Evolutionary conservation across 2,797 vertebrate species (phyloP), one percentile per base, ranked within the genome.

Genomic region (Sphaeramia orbicularis): DNA sequence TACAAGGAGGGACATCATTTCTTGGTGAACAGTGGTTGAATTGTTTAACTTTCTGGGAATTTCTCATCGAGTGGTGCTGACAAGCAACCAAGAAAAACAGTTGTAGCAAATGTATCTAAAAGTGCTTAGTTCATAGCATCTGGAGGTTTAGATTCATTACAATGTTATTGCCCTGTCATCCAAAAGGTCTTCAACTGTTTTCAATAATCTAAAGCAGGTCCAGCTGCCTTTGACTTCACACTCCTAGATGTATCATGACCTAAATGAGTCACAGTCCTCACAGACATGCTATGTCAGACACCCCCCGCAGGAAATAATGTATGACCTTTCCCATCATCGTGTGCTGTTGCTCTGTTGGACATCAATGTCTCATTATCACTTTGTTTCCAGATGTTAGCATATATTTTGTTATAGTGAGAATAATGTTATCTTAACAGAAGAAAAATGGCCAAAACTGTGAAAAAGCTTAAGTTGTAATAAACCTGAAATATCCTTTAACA

Each of bases 381-480:
- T 14, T 43, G 14, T 55, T 27, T 14, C 40, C 36, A 71, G 14
- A 53, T 67, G 10, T 37, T 27, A 50, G 24, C 4, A 70, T 21
- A 37, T 49, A 35, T 30, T 49, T 43, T 35, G 32, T 35, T 35
- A 35, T 43, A 16, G 61, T 45, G 16, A 52, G 32, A 24, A 48
- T 32, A 54, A 45, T 50, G 12, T 44, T 35, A 51, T 35, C 13
- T 24, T 27, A 53, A 53, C n/a, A 15, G n/a, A 48, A 19, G 14
- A 65, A 21, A 59, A 0, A n/a, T 21, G 7, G 44, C 15, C 19
- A 24, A 38, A 69, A 49, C 43, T 64, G 21, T 60, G 55, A 36
- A 30, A 47, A 50, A 15, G 60, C 60, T 30, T n/a, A 54, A 37
- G 4, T 36, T 54, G 53, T 40, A 56, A 67, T 42, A 49, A 54